Evolutionary conservation across 1,140 invertebrate species (phyloP), one percentile per base, ranked within the genome.

Genomic region (Antheraea mylitta): DNA sequence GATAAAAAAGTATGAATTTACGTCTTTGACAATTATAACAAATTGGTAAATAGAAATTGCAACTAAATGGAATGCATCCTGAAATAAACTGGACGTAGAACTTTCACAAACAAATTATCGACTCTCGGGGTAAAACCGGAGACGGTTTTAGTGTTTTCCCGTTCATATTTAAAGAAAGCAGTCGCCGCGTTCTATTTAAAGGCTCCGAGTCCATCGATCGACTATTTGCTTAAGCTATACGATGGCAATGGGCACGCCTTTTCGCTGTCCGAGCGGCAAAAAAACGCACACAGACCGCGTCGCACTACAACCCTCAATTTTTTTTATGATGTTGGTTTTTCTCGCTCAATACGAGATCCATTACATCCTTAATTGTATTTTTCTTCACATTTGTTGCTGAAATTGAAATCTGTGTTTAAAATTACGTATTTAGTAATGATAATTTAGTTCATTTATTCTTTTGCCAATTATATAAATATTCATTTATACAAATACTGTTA

Each of bases 181-280:
- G 38, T 42, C 11, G 38, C 38, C 38, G 38, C 30, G 61, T 9
- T 64, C 18, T 72, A 72, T 68, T 68, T 42, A 66, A 18, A 45
- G 22, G 19, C 58, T 59, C 58, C 58, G 42, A 4, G 65, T 65
- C 37, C 38, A 65, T 72, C 66, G 62, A 65, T 59, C 66, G 63
- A 36, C 66, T 53, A 65, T 66, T 42, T 16, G 19, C 58, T 65
- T 48, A 59, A 42, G 62, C 45, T 53, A 53, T 11, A 61, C 18
- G 22, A 30, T 61, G 37, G 61, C 37, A n/a, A 18, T 18, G 7
- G 62, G 37, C 65, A 69, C 72, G 72, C 72, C 72, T 64, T 3
- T 73, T 68, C 66, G 65, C 11, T 67, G 72, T 73, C 19, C 37
- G 45, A 7, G 6, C 19, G 58, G 19, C 37, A 37, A 68, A 72